Percentiles rank a stretch among this genome's conserved stretches.
Evolutionary conservation across 2,888 invertebrate genomes (phyloP).

Genomic region (Amblyjoppa proteus): DNA sequence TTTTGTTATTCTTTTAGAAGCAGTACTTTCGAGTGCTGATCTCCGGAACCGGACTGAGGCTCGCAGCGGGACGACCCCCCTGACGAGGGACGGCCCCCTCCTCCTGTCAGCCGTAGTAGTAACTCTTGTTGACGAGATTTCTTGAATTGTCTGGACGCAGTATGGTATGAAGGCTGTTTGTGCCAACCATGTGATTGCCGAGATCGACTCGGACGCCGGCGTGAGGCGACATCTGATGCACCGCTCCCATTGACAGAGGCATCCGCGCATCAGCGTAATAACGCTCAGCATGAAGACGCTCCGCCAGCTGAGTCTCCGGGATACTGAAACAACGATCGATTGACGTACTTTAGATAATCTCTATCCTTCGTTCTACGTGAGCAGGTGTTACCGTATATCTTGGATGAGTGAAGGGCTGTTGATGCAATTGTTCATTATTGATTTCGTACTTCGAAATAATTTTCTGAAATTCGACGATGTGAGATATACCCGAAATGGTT

Average conservation of each 20-base stretch:
- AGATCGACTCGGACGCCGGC: slow-evolving; percentile 82
- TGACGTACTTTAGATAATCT: neutral
- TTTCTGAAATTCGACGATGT: neutral
- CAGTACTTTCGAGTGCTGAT: slow-evolving; percentile 83
- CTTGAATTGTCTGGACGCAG: slow-evolving; percentile 83
- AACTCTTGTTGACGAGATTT: slow-evolving; percentile 80
- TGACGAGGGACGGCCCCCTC: slow-evolving; percentile 86
- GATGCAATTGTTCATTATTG: neutral
- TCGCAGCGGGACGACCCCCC: slow-evolving; percentile 78
- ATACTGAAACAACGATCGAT: slow-evolving; percentile 74
- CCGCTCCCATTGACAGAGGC: slow-evolving; percentile 79
- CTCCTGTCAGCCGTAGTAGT: slow-evolving; percentile 92
- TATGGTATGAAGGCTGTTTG: slow-evolving; percentile 82
- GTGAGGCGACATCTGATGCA: slow-evolving; percentile 73
- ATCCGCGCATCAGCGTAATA: slow-evolving; percentile 81
- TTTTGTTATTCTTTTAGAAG: slow-evolving; percentile 75
- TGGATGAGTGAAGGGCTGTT: neutral
- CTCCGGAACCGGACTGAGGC: slow-evolving; percentile 83
- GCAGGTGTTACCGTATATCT: neutral
- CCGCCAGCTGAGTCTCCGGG: slow-evolving; percentile 82
- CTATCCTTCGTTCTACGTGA: neutral
- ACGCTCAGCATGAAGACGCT: slow-evolving; percentile 81
- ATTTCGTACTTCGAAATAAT: neutral
- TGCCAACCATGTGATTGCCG: slow-evolving; percentile 84
- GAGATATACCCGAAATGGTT: too few relatives aligned